These are phyloP conservation scores for Cichladusa arquata DNA, from an alignment of 2,113 vertebrate genomes.

Conservation along the genomic window DNA sequence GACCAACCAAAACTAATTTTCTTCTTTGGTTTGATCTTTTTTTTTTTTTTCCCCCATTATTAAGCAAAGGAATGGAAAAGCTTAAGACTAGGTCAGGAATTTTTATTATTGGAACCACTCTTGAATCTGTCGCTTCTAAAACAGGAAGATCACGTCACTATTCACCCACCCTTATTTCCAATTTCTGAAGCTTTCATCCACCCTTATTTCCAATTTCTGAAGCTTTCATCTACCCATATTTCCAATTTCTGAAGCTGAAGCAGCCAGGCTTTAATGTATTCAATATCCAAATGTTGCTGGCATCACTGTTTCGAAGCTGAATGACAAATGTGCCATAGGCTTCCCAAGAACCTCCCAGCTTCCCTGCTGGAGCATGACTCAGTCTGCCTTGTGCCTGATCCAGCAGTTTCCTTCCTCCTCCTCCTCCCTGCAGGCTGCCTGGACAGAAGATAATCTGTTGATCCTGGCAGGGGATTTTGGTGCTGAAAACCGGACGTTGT, in stretches of 20 bases:
- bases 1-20: not conserved
- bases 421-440: not conserved
- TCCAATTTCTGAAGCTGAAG: not conserved
- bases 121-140: not conserved
- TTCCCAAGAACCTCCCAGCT: not conserved
- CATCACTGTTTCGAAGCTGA: not conserved
- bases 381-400: not conserved
- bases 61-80: not conserved
- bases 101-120: not conserved
- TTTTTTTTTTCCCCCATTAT: not conserved
- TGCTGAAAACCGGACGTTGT: not conserved
- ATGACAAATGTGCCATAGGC: not conserved
- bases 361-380: not conserved
- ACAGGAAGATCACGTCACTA: accelerated
- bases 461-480: not conserved
- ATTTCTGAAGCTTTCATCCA: not conserved
- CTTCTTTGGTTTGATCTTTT: not conserved
- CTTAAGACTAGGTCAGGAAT: not conserved
- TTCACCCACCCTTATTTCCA: not conserved
- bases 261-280: not conserved
- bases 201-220: not conserved
- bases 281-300: not conserved
- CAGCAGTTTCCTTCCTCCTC: not conserved
- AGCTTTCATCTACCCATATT: not conserved
- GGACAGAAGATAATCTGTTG: not conserved